phyloP scores from a whole-genome alignment of 2,888 invertebrate genomes.

The Stegana nigrithorax region DNA sequence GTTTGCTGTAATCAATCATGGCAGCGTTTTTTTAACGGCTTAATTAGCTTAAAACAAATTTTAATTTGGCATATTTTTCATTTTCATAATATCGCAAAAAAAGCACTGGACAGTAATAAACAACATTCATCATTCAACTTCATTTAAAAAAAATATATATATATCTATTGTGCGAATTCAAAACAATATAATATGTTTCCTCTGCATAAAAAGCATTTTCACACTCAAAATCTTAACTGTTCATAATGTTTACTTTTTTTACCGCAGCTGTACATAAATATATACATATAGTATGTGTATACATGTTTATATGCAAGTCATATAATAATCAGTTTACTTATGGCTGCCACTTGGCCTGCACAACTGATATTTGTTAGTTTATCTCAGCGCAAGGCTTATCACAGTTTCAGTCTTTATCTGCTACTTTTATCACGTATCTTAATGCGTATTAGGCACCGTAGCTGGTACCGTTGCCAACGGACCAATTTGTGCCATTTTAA shows the following conservation, averaged over 20 bases:
- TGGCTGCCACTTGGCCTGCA: not conserved
- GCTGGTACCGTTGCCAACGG: too few relatives aligned
- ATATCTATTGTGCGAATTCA: not conserved
- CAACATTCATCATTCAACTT: too few relatives aligned
- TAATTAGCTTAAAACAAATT: not conserved
- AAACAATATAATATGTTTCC: not conserved
- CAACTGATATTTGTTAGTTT: not conserved
- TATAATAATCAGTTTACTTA: not conserved
- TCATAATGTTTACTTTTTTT: not conserved
- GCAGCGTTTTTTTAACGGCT: not conserved
- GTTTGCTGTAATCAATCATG: not conserved
- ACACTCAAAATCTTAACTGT: too few relatives aligned
- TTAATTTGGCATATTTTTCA: not conserved
- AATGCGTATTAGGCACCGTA: constrained; percentile 9
- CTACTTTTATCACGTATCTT: not conserved
- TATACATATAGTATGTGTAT: not conserved
- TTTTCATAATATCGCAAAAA: too few relatives aligned
- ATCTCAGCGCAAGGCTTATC: not conserved
- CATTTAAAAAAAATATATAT: too few relatives aligned
- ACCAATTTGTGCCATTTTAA: too few relatives aligned
- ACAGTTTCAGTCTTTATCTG: not conserved
- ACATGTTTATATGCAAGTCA: not conserved
- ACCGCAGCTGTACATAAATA: not conserved
- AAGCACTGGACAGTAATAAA: too few relatives aligned
- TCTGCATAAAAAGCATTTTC: too few relatives aligned